These are phyloP conservation scores for Hydropotes inermis DNA, from an alignment of 2,113 vertebrate species.

Conservation along the genomic window DNA sequence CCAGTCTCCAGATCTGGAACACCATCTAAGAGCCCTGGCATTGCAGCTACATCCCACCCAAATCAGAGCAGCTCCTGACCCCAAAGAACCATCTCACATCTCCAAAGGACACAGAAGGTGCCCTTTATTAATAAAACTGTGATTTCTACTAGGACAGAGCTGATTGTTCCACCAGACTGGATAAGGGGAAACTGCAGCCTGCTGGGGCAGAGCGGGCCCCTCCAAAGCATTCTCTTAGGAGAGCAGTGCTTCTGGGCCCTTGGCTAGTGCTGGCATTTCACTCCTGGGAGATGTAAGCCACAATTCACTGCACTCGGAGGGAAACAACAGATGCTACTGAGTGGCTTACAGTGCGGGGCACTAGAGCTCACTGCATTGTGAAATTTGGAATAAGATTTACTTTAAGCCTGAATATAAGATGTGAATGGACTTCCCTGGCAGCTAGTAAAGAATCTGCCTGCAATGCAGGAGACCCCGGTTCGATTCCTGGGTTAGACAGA, in stretches of 20 bases:
- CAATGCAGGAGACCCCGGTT: neutral
- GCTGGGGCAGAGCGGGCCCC: accelerated
- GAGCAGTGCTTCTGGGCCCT: neutral
- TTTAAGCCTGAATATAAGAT: neutral
- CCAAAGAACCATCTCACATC: neutral
- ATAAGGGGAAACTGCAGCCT: neutral
- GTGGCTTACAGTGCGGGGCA: neutral
- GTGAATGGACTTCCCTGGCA: neutral
- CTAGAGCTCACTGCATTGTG: neutral
- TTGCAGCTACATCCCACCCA: neutral
- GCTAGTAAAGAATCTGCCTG: neutral
- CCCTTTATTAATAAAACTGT: neutral
- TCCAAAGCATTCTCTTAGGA: neutral
- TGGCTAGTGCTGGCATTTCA: neutral
- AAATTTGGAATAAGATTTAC: neutral
- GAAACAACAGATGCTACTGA: neutral
- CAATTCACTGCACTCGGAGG: neutral
- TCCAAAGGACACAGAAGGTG: neutral
- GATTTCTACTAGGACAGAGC: neutral
- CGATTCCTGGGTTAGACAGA: neutral
- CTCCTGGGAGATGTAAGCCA: neutral
- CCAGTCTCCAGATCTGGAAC: neutral
- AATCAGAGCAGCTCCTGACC: neutral
- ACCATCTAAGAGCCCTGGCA: neutral
- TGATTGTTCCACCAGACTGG: neutral